A percentile compares a stretch with the other conserved stretches of the same genome.
Evolutionary conservation across 2,888 invertebrate species (phyloP).

Genomic region (Spicauda simplicius): DNA sequence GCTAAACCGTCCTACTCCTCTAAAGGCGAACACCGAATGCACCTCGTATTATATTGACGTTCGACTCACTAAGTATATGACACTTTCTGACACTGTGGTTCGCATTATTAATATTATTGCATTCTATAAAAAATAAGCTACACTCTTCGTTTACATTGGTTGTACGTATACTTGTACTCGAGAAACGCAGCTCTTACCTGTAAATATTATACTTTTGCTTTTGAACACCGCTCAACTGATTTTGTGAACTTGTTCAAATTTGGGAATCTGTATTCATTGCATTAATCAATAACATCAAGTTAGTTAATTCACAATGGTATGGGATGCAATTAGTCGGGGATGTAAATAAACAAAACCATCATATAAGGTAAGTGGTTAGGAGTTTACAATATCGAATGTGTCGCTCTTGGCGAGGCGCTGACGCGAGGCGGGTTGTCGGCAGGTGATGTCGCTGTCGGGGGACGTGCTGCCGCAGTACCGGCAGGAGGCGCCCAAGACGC

Average conservation of each 20-base stretch:
- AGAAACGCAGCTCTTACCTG: conserved; percentile 13
- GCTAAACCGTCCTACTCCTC: conserved; percentile 29
- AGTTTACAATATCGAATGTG: neutral
- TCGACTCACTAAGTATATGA: conserved; percentile 7
- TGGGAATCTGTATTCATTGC: neutral
- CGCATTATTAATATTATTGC: neutral
- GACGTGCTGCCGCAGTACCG: conserved; percentile 99
- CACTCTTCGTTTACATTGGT: conserved; percentile 3
- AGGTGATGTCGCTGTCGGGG: conserved; percentile 96
- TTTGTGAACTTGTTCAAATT: neutral
- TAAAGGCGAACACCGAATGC: conserved; percentile 26
- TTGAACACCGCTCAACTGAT: conserved; percentile 17
- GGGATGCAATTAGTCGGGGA: neutral
- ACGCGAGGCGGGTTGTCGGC: conserved; percentile 45
- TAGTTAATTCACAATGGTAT: neutral
- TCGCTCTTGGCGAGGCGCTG: neutral
- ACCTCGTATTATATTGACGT: conserved; percentile 17
- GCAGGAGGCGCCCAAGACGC: conserved; percentile 99
- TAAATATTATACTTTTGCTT: conserved; percentile 13
- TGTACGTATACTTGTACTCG: conserved; percentile 2
- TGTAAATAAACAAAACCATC: neutral
- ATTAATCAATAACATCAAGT: neutral
- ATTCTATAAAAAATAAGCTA: conserved; percentile 2
- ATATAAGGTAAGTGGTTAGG: neutral
- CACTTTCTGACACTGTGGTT: neutral